Evolutionary conservation across 2,888 invertebrate genomes (phyloP).

Genomic region (Drosophila fulvimacula): DNA sequence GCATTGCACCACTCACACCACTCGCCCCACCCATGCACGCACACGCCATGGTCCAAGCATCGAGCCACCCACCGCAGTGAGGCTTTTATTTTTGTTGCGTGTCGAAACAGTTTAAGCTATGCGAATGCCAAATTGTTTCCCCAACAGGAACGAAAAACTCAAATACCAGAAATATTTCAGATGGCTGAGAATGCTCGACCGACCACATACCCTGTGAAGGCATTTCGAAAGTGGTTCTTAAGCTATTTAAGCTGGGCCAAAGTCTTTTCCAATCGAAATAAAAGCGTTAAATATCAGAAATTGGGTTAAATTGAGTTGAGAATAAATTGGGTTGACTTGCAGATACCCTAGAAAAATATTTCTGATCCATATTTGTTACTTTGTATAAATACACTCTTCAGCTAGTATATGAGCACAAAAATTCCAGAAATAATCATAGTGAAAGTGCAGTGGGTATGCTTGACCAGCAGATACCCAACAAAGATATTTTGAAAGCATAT

Average conservation of each 20-base stretch:
- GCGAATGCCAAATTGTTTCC: slow-evolving; percentile 51
- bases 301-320: too few species aligned
- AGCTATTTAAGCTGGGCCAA: background rate
- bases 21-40: slow-evolving; percentile 7
- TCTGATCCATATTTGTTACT: background rate
- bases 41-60: background rate
- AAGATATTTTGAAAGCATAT: background rate
- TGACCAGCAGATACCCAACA: background rate
- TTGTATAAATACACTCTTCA: background rate
- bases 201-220: slow-evolving; percentile 7
- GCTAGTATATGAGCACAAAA: too few species aligned
- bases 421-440: background rate
- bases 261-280: background rate
- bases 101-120: slow-evolving; percentile 22
- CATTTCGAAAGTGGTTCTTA: background rate
- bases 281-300: background rate
- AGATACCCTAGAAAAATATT: background rate
- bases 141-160: slow-evolving; percentile 11
- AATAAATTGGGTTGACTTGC: background rate
- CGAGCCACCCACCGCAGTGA: slow-evolving; percentile 33
- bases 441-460: background rate
- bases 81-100: slow-evolving; percentile 30
- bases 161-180: slow-evolving; percentile 3
- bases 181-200: background rate
- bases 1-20: slow-evolving; percentile 7